A percentile compares a stretch with the other conserved stretches of the same genome.
These are phyloP conservation scores for Synanthedon myopaeformis DNA, from an alignment of 2,888 invertebrate genomes.

Conservation along the genomic window DNA sequence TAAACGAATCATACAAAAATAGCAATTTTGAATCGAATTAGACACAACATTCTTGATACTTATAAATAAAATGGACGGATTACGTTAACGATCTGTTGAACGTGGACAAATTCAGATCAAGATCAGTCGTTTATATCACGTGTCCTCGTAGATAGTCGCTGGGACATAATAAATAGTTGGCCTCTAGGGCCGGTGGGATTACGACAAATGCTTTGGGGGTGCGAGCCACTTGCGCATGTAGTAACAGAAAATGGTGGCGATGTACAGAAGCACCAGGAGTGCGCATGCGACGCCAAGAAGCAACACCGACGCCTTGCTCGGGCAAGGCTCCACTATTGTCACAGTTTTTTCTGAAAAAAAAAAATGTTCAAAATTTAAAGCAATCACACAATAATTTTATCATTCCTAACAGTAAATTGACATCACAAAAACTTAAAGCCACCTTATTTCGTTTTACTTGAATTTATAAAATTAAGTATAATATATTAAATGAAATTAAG, in stretches of 20 bases:
- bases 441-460: no score
- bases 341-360: slow-evolving; percentile 85
- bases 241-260: slow-evolving; percentile 92
- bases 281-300: slow-evolving; percentile 92
- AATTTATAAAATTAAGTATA: no score
- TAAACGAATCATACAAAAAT: background rate
- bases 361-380: background rate
- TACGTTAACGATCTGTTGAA: background rate
- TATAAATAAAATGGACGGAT: background rate
- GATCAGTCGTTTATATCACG: slow-evolving; percentile 62
- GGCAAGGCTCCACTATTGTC: slow-evolving; percentile 91
- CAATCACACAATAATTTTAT: no score
- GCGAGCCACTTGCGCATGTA: slow-evolving; percentile 93
- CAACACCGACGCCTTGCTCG: slow-evolving; percentile 91
- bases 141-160: slow-evolving; percentile 16
- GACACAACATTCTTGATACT: background rate
- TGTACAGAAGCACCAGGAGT: slow-evolving; percentile 87
- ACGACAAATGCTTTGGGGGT: slow-evolving; percentile 82
- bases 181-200: slow-evolving; percentile 14
- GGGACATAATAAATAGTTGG: background rate
- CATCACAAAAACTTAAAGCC: no score
- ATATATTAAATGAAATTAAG: no score
- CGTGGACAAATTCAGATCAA: slow-evolving; percentile 24
- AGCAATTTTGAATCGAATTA: background rate
- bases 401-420: no score